Percentiles rank a stretch among this genome's conserved stretches.
Conservation (phyloP, 1,140 invertebrate species). For the Brachionus calyciflorus region DNA sequence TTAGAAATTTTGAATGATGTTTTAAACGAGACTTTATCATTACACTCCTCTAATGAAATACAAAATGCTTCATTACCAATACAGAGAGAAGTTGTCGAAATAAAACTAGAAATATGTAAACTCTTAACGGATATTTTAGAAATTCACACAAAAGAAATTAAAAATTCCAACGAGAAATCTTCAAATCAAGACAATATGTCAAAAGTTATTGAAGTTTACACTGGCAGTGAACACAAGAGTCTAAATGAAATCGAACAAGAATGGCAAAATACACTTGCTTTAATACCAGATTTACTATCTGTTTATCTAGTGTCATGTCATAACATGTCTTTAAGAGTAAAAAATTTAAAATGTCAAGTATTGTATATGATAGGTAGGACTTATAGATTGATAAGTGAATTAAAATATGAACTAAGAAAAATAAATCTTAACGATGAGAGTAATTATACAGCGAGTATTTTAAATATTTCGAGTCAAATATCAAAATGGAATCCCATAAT, state of each 20-base stretch:
- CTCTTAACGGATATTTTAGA: conserved; percentile 22
- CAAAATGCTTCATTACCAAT: conserved; percentile 24
- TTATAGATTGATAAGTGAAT: neutral
- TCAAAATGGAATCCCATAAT: conserved; percentile 20
- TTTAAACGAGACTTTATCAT: neutral
- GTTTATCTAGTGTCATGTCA: neutral
- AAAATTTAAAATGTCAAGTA: conserved; percentile 1
- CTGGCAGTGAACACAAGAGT: neutral
- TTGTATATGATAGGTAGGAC: neutral
- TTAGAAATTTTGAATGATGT: conserved; percentile 31
- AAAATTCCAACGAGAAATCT: neutral
- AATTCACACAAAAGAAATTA: neutral
- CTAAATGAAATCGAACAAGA: neutral
- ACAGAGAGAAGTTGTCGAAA: conserved; percentile 12
- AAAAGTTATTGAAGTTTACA: conserved; percentile 15
- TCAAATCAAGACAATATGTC: conserved; percentile 10
- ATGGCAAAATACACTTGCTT: neutral
- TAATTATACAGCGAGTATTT: neutral
- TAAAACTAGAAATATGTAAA: neutral
- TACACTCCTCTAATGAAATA: neutral
- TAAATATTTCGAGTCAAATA: neutral
- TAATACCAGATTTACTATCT: neutral
- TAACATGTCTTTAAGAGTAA: neutral
- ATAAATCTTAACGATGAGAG: conserved; percentile 21
- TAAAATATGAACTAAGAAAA: neutral